Conservation (phyloP, 2,888 invertebrate species). For the Willowsia nigromaculata region DNA sequence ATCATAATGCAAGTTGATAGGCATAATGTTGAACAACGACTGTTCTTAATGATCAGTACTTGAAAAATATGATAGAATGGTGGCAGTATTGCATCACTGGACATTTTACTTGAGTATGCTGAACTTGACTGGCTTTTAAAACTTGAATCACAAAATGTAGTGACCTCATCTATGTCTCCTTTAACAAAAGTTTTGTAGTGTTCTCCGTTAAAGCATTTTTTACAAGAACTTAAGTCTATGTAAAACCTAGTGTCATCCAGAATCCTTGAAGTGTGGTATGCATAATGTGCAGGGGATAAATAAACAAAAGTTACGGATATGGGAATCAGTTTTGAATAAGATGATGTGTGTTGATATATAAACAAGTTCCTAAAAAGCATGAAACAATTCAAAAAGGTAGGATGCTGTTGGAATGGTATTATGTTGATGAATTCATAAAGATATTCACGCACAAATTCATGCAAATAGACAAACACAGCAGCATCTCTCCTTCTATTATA, state of each 20-base stretch:
- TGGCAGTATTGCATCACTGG: no score
- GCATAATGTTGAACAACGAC: no score
- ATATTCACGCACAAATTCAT: conserved; percentile 49
- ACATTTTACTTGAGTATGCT: no score
- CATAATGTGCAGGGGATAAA: not conserved
- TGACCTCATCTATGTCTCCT: no score
- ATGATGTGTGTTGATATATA: conserved; percentile 44
- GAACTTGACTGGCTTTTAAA: no score
- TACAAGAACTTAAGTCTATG: no score
- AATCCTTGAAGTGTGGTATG: not conserved
- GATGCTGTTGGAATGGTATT: conserved; percentile 18
- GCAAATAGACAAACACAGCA: conserved; percentile 29
- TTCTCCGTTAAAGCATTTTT: not conserved
- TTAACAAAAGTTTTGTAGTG: not conserved
- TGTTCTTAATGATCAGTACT: no score
- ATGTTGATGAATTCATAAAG: conserved; percentile 57
- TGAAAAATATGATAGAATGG: no score
- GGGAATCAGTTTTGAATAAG: conserved; percentile 19
- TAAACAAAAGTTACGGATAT: not conserved
- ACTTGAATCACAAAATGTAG: no score
- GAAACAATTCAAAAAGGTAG: conserved; percentile 40
- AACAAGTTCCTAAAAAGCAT: conserved; percentile 18
- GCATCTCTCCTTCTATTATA: not conserved
- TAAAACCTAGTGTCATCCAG: not conserved
- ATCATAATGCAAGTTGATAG: no score